These are phyloP conservation scores for Sussaba pulchella DNA, from an alignment of 2,888 invertebrate species.

Conservation along the genomic window DNA sequence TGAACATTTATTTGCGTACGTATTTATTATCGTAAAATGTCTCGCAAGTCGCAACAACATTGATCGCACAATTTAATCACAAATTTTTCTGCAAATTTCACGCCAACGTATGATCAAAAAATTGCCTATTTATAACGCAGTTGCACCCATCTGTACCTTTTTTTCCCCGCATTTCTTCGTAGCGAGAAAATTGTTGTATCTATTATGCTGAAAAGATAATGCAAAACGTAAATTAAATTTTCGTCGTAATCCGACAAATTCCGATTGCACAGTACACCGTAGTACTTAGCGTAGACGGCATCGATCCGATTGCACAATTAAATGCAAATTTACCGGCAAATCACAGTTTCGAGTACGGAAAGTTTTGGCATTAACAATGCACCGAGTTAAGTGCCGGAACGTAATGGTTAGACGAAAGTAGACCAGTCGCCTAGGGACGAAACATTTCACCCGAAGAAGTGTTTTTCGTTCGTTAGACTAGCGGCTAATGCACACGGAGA, in stretches of 20 bases:
- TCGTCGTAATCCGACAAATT: neutral
- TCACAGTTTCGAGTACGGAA: neutral
- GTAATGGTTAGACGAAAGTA: neutral
- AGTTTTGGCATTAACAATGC: neutral
- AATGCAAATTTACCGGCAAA: neutral
- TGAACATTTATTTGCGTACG: neutral
- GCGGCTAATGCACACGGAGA: neutral
- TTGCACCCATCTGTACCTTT: too few species aligned
- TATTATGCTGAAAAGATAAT: neutral
- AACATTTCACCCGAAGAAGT: neutral
- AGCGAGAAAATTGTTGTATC: neutral
- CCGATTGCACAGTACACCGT: neutral
- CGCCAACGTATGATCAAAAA: neutral
- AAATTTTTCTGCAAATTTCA: neutral
- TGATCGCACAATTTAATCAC: neutral
- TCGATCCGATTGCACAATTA: neutral
- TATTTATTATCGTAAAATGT: neutral
- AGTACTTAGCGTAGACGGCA: slow-evolving; percentile 1
- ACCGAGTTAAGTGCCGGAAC: neutral
- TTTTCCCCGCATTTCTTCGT: neutral
- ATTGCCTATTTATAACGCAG: neutral
- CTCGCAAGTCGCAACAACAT: neutral
- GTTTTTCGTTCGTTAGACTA: neutral
- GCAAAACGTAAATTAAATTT: neutral
- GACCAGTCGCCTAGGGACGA: neutral